Conservation (phyloP, 2,888 invertebrate genomes). For the Mesochorus sp. region DNA sequence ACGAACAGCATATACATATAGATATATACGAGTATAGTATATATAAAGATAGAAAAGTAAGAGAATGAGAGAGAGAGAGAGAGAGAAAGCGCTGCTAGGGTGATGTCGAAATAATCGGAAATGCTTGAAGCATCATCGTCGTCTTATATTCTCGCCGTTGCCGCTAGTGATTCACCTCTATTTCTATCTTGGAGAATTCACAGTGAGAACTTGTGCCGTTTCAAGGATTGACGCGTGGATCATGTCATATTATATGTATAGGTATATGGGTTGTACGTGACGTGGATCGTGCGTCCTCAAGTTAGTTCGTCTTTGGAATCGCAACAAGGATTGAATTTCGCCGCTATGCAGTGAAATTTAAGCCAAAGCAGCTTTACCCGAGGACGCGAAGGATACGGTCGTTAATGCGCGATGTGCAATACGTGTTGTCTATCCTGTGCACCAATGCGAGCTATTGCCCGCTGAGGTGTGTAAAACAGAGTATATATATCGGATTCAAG, state of each 20-base stretch:
- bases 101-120: constrained; percentile 52
- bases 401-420: not conserved
- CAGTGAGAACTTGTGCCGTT: constrained; percentile 23
- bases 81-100: not conserved
- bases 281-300: constrained; percentile 30
- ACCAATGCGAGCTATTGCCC: not conserved
- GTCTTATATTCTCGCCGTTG: not conserved
- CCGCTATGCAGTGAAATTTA: constrained; percentile 14
- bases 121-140: constrained; percentile 42
- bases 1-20: not conserved
- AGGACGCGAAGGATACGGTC: not conserved
- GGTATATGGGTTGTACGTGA: not conserved
- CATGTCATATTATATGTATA: not conserved
- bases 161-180: constrained; percentile 28
- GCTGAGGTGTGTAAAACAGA: constrained; percentile 28
- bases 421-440: not conserved
- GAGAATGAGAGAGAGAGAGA: constrained; percentile 2
- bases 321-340: constrained; percentile 51
- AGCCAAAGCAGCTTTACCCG: constrained; percentile 21
- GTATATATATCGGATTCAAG: constrained; percentile 34
- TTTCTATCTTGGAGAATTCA: constrained; percentile 28
- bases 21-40: not conserved
- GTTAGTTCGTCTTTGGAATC: constrained; percentile 31
- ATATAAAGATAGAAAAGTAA: not conserved
- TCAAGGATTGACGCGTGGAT: constrained; percentile 6